phyloP scores from a whole-genome alignment of 2,797 vertebrate species.

The Sardinella longiceps region DNA sequence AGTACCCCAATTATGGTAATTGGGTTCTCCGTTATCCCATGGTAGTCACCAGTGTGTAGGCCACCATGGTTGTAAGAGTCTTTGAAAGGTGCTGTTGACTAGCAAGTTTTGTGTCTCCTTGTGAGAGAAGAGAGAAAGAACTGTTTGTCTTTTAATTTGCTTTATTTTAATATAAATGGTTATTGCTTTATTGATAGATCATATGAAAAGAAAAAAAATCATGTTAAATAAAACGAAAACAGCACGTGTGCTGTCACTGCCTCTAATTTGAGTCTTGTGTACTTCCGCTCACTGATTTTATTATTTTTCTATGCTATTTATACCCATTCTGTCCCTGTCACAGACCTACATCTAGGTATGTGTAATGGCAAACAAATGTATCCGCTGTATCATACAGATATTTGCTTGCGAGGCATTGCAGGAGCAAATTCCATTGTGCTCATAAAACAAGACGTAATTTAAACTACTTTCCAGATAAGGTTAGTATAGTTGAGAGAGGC shows the following conservation, averaged over 20 bases:
- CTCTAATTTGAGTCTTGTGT: background rate
- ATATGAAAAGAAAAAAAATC: background rate
- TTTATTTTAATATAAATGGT: slow-evolving; percentile 13
- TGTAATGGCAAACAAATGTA: too few species aligned
- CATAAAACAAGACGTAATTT: too few species aligned
- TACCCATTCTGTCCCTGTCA: too few species aligned
- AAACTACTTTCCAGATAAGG: too few species aligned
- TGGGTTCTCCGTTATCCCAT: slow-evolving; percentile 14
- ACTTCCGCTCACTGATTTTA: too few species aligned
- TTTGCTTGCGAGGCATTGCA: too few species aligned
- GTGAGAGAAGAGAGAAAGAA: background rate
- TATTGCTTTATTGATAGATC: slow-evolving; percentile 20
- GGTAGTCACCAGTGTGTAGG: background rate
- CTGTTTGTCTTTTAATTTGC: slow-evolving; percentile 14
- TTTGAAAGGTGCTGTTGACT: slow-evolving; percentile 1
- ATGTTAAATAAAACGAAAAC: slow-evolving; percentile 6
- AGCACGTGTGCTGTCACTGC: slow-evolving; percentile 15
- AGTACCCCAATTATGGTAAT: background rate
- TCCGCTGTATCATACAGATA: too few species aligned
- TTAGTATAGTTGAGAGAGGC: too few species aligned
- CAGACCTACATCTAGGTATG: too few species aligned
- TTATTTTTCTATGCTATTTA: too few species aligned
- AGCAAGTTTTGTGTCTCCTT: background rate
- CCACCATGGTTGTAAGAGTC: background rate
- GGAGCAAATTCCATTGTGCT: too few species aligned